Conservation (phyloP, 2,113 vertebrate genomes). For the Hemicordylus capensis region DNA sequence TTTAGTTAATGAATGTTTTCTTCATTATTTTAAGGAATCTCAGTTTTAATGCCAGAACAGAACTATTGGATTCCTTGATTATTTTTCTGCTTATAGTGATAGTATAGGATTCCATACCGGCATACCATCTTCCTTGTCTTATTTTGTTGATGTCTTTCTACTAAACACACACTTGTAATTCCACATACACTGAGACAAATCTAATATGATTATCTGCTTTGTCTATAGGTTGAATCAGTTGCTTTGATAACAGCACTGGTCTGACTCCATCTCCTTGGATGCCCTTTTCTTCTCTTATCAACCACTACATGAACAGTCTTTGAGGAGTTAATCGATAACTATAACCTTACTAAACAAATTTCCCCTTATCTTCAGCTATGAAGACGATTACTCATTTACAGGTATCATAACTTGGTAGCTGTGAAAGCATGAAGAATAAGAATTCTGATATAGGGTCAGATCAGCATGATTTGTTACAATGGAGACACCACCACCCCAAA, state of each 20-base stretch:
- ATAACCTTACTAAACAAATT: slow-evolving; percentile 26
- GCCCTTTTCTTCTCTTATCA: slow-evolving; percentile 55
- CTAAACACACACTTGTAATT: slow-evolving; percentile 3
- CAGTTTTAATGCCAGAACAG: background rate
- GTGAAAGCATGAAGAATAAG: slow-evolving; percentile 8
- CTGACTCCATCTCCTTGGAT: background rate
- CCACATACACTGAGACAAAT: background rate
- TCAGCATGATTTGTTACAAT: background rate
- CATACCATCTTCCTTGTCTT: background rate
- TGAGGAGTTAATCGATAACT: slow-evolving; percentile 70
- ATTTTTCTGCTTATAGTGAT: background rate
- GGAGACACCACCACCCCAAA: too few relatives aligned
- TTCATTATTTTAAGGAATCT: background rate
- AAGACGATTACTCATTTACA: background rate
- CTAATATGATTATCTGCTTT: background rate
- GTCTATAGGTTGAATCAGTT: background rate
- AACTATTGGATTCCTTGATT: background rate
- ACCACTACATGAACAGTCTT: slow-evolving; percentile 50
- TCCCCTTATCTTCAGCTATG: background rate
- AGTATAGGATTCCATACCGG: background rate
- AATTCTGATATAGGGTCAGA: background rate
- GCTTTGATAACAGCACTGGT: slow-evolving; percentile 5
- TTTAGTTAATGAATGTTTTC: background rate
- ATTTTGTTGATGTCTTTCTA: background rate
- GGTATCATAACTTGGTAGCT: slow-evolving; percentile 37